Percentiles rank a stretch among this genome's conserved stretches.
Evolutionary conservation across 1,140 invertebrate genomes (phyloP).

Genomic region (Chymomyza costata): DNA sequence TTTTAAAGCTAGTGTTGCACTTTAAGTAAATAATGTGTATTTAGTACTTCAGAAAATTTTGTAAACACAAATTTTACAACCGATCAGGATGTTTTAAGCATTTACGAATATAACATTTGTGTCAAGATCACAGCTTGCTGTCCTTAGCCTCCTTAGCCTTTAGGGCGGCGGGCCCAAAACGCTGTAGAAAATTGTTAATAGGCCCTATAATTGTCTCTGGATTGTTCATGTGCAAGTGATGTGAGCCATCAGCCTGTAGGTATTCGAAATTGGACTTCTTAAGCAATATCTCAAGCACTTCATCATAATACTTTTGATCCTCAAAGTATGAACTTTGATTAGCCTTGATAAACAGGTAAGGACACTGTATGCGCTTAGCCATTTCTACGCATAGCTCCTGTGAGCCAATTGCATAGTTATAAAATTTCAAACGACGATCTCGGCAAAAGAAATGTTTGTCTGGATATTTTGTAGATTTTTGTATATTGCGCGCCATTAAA

Average conservation of each 20-base stretch:
- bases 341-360: conserved; percentile 79
- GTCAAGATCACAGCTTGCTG: conserved; percentile 51
- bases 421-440: conserved; percentile 78
- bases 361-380: conserved; percentile 77
- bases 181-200: conserved; percentile 79
- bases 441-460: conserved; percentile 80
- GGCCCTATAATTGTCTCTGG: conserved; percentile 78
- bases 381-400: conserved; percentile 77
- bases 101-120: no score
- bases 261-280: conserved; percentile 79
- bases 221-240: conserved; percentile 85
- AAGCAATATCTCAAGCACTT: conserved; percentile 78
- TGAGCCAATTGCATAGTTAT: conserved; percentile 76
- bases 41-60: no score
- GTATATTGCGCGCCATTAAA: conserved; percentile 78
- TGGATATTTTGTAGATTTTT: conserved; percentile 77
- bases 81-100: no score
- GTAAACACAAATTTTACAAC: no score
- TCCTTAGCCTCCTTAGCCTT: conserved; percentile 55
- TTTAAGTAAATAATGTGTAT: no score
- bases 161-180: conserved; percentile 55
- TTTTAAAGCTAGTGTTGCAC: no score
- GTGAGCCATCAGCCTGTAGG: conserved; percentile 80
- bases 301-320: conserved; percentile 77
- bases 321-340: conserved; percentile 78